A percentile compares a stretch with the other conserved stretches of the same genome.
These are phyloP conservation scores for Papilio helenus DNA, from an alignment of 1,140 invertebrate species.

Conservation along the genomic window DNA sequence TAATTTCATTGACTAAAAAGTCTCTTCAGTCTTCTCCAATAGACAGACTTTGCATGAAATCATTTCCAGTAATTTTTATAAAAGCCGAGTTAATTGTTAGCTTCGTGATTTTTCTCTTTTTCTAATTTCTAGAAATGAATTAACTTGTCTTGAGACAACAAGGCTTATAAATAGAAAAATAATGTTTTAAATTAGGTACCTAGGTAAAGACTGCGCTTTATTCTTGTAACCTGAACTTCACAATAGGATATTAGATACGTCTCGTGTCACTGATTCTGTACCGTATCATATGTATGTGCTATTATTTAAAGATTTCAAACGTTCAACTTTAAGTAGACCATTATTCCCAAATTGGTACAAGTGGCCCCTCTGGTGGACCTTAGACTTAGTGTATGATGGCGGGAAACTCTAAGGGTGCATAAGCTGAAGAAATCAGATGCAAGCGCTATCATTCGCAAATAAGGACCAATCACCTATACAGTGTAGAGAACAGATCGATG, in stretches of 20 bases:
- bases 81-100: too few relatives aligned
- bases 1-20: too few relatives aligned
- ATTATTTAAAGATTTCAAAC: neutral
- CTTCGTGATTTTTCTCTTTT: too few relatives aligned
- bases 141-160: neutral
- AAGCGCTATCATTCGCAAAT: too few relatives aligned
- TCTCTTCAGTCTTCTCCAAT: too few relatives aligned
- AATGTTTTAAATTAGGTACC: neutral
- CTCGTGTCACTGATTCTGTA: neutral
- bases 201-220: neutral
- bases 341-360: neutral
- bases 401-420: too few relatives aligned
- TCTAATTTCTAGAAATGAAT: neutral
- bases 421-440: too few relatives aligned
- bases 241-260: neutral
- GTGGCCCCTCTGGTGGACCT: neutral
- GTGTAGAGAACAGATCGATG: too few relatives aligned
- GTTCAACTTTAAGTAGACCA: neutral
- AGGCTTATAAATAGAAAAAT: neutral
- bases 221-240: conserved; percentile 4
- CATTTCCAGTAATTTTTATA: too few relatives aligned
- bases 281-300: neutral
- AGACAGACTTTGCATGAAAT: too few relatives aligned
- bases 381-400: too few relatives aligned
- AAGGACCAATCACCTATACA: too few relatives aligned